These are phyloP conservation scores for Centropus unirufus DNA, from an alignment of 2,113 vertebrate genomes.

Conservation along the genomic window DNA sequence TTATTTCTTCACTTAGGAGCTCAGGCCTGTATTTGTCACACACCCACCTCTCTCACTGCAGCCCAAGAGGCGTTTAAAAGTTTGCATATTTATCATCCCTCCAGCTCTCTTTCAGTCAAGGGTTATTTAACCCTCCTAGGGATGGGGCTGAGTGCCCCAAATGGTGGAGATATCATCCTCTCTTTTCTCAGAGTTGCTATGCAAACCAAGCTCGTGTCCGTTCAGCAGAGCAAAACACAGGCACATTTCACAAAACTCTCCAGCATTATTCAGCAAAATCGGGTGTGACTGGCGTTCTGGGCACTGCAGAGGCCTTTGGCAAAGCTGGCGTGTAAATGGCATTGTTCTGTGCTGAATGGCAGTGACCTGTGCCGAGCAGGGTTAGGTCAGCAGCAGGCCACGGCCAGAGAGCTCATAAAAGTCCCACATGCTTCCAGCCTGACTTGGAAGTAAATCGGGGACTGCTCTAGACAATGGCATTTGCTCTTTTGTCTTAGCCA, in stretches of 20 bases:
- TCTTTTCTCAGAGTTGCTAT: background rate
- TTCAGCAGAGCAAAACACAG: background rate
- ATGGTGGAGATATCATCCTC: background rate
- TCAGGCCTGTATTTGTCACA: background rate
- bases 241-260: background rate
- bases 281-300: background rate
- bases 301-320: background rate
- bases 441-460: background rate
- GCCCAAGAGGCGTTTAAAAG: conserved; percentile 5
- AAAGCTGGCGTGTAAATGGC: background rate
- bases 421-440: background rate
- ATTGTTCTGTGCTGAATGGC: conserved; percentile 1
- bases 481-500: conserved; percentile 12
- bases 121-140: background rate
- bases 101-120: background rate
- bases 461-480: background rate
- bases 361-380: background rate
- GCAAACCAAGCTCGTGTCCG: background rate
- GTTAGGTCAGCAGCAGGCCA: conserved; percentile 31
- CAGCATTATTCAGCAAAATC: background rate
- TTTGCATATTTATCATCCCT: background rate
- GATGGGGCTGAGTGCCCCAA: background rate
- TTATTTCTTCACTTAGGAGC: conserved; percentile 19
- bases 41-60: background rate
- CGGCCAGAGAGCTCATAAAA: background rate